Percentiles rank a stretch among this genome's conserved stretches.
Evolutionary conservation across 2,888 invertebrate species (phyloP).

Genomic region (Rotaria sp.): DNA sequence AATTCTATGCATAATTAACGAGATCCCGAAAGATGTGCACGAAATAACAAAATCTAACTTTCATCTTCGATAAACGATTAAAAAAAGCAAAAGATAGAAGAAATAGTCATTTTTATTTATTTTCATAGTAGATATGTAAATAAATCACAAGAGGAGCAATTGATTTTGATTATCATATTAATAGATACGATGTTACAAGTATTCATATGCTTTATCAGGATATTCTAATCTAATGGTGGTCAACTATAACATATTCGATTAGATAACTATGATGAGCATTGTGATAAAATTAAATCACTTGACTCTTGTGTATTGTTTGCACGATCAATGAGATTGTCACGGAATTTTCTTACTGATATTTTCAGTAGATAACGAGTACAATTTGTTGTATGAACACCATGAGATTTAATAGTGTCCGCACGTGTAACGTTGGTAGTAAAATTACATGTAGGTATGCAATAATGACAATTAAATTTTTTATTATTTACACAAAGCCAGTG

Average conservation of each 20-base stretch:
- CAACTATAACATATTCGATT: background rate
- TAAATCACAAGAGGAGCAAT: no score
- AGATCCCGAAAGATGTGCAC: no score
- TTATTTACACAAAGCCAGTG: background rate
- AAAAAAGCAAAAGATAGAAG: no score
- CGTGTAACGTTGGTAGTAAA: background rate
- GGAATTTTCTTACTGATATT: background rate
- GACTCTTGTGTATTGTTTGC: background rate
- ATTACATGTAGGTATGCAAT: background rate
- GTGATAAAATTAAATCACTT: background rate
- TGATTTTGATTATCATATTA: no score
- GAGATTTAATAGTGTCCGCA: background rate
- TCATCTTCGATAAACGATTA: no score
- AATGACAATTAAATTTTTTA: background rate
- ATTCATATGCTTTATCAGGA: no score
- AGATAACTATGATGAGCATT: background rate
- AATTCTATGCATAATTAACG: no score
- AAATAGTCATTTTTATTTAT: no score
- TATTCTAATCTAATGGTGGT: no score
- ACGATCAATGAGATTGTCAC: background rate
- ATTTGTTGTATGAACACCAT: background rate
- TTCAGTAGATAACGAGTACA: background rate
- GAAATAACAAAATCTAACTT: no score
- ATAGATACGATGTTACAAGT: no score
- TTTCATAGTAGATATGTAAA: no score